phyloP scores from a whole-genome alignment of 2,113 vertebrate genomes.

The Melierax canorus region DNA sequence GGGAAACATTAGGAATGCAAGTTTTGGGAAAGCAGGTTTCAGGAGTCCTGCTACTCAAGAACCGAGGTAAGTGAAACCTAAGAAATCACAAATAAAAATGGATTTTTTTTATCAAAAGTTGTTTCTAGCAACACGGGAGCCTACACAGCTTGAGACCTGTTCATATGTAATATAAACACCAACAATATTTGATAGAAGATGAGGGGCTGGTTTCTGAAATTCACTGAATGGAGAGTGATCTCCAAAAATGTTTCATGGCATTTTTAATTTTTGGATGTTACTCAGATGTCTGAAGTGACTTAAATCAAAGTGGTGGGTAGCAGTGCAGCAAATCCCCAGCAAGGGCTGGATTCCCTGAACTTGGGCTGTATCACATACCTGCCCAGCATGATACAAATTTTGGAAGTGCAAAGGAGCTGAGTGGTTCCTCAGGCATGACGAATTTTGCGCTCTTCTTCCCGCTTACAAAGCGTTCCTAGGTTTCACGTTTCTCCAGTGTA shows the following conservation, averaged over 20 bases:
- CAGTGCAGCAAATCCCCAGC: not conserved
- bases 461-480: not conserved
- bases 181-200: not conserved
- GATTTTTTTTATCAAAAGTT: accelerated
- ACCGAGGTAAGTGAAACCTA: accelerated
- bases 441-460: not conserved
- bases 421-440: conserved; percentile 34
- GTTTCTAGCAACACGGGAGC: not conserved
- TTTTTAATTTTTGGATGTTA: not conserved
- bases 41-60: not conserved
- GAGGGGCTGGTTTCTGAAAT: not conserved
- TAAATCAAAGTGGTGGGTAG: not conserved
- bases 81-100: not conserved
- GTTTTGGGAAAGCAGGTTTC: not conserved
- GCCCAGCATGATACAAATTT: not conserved
- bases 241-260: accelerated
- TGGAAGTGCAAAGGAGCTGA: not conserved
- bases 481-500: conserved; percentile 44
- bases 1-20: not conserved
- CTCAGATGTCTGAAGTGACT: not conserved
- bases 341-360: not conserved
- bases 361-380: not conserved
- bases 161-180: accelerated
- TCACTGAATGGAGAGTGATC: accelerated
- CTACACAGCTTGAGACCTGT: not conserved